These are phyloP conservation scores for Pelusios castaneus DNA, from an alignment of 2,113 vertebrate species.

Conservation along the genomic window DNA sequence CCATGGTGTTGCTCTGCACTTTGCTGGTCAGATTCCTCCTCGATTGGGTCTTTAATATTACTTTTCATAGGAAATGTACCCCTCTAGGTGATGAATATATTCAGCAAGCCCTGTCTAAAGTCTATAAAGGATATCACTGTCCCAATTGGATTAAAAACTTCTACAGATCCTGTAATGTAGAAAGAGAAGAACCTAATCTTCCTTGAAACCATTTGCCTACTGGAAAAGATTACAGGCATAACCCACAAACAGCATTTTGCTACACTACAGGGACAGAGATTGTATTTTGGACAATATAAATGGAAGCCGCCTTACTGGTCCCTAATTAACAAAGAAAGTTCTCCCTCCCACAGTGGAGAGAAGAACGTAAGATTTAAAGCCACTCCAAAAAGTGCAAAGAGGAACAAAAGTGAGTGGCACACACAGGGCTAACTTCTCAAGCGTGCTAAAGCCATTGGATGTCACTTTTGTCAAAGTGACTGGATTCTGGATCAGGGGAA, in stretches of 20 bases:
- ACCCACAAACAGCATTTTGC: fast-evolving
- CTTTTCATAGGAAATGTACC: fast-evolving
- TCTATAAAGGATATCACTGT: neutral
- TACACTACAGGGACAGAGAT: neutral
- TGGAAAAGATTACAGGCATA: neutral
- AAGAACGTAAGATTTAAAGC: neutral
- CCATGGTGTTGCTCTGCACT: neutral
- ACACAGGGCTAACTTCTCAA: neutral
- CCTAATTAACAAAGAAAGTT: neutral
- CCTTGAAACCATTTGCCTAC: neutral
- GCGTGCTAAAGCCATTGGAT: fast-evolving
- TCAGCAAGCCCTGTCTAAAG: neutral
- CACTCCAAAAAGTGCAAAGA: neutral
- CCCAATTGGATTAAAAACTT: neutral
- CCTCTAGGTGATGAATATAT: neutral
- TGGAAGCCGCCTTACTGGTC: neutral
- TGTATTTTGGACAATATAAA: neutral
- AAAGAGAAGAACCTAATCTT: neutral
- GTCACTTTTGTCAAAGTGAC: neutral
- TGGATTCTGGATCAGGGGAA: neutral
- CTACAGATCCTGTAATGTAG: fast-evolving
- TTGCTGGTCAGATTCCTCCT: neutral
- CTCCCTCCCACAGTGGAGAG: neutral
- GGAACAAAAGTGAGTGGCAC: neutral
- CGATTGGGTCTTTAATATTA: neutral